Evolutionary conservation across 2,888 invertebrate species (phyloP).

Genomic region (Drosophila ezoana): DNA sequence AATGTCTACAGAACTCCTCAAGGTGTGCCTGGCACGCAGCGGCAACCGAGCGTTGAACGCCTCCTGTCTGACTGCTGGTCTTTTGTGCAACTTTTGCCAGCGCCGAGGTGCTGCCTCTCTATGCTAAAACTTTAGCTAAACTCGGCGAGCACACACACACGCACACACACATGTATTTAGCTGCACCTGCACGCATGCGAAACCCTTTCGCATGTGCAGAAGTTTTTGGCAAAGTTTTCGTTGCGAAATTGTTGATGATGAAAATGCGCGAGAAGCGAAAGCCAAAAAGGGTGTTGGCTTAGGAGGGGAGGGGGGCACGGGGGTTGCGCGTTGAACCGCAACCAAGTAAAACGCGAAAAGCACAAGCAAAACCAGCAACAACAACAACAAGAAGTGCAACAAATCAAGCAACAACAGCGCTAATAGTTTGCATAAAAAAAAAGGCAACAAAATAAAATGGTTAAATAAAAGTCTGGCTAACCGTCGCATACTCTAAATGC

Average conservation of each 20-base stretch:
- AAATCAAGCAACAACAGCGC: slow-evolving; percentile 64
- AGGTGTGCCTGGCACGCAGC: slow-evolving; percentile 78
- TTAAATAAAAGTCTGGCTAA: slow-evolving; percentile 40
- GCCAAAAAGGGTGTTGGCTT: slow-evolving; percentile 3
- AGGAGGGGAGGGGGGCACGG: not conserved
- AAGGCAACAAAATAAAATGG: slow-evolving; percentile 12
- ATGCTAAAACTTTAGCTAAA: slow-evolving; percentile 81
- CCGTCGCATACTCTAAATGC: slow-evolving; percentile 39
- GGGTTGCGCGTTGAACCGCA: slow-evolving; percentile 73
- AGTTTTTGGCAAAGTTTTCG: slow-evolving; percentile 74
- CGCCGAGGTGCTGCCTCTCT: slow-evolving; percentile 39
- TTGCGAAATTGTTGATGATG: slow-evolving; percentile 76
- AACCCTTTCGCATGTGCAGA: slow-evolving; percentile 79
- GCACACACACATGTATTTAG: slow-evolving; percentile 42
- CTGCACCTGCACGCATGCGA: slow-evolving; percentile 79
- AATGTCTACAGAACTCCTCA: slow-evolving; percentile 72
- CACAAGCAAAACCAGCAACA: slow-evolving; percentile 69
- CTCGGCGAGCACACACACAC: slow-evolving; percentile 53
- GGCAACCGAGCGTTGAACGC: slow-evolving; percentile 48
- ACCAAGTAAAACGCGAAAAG: slow-evolving; percentile 69
- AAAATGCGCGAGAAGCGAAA: slow-evolving; percentile 62
- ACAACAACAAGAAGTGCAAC: slow-evolving; percentile 39
- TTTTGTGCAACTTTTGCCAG: slow-evolving; percentile 71
- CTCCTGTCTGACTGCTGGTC: slow-evolving; percentile 77
- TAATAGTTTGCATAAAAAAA: slow-evolving; percentile 50